Base-by-base conservation (phyloP, 2,888 invertebrate species). In the Agriotes lineatus region DNA sequence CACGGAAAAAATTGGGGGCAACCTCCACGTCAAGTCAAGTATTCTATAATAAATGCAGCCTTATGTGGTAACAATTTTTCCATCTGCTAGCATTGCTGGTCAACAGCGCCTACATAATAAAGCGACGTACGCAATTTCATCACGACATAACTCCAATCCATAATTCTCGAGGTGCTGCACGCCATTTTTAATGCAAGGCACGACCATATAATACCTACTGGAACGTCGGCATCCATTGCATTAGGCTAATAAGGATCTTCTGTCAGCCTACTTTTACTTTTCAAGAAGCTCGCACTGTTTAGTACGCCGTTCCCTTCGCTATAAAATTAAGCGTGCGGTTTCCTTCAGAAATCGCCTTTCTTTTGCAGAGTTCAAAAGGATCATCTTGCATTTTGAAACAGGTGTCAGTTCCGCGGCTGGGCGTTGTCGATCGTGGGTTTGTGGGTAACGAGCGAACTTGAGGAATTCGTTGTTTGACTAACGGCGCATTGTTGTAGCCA, bases 261-360 rank as follows among this genome's bases (percentile, higher is more conserved):
- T 63, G 30, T 56, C 63, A 63, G 44, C 56, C 63, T 63, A 63
- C 63, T 63, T 63, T 63, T 63, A 63, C 63, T 63, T 25, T 63
- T 63, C 56, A 33, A 61, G 50, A 42, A 61, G 61, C 52, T 39
- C 37, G 22, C 3, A 25, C 16, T 33, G 16, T 35, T 52, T 52
- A 52, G 18, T 33, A 52, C 20, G 18, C 9, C 12, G 30, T 35
- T 33, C 52, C 33, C 33, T 48, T 48, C 45, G 25, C 30, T n/a
- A 14, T 14, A 50, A 50, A 42, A 14, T 42, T 14, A 42, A 16
- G 9, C 6, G 16, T 9, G 42, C 16, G 42, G 12, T 42, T 14
- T 14, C 1, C 16, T 25, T 25, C n/a, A n/a, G n/a, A n/a, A n/a
- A n/a, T n/a, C n/a, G n/a, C n/a, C n/a, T n/a, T n/a, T n/a, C n/a